Base-by-base conservation (phyloP, 2,797 vertebrate genomes). In the Octomys mimax region DNA sequence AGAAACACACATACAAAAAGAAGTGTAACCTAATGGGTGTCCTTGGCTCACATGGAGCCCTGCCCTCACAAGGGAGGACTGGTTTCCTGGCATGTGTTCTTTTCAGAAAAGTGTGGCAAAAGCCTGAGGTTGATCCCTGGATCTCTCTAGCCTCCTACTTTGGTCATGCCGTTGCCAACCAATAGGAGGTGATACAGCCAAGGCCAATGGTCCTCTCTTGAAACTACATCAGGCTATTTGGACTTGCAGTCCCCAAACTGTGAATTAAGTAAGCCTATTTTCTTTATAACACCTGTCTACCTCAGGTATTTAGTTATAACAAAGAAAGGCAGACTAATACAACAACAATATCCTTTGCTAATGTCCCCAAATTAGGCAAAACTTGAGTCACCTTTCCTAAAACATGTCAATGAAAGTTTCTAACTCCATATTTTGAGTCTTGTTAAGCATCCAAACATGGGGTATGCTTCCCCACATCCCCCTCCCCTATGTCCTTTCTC, bases 281-380 rank as follows among this genome's bases (percentile, higher is more conserved):
- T 90, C 42, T 85, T 90, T 31, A n/a, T 68, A 84, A 77, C 46
- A 49, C 57, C 75, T 31, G 7, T 10, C 36, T 59, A 5, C 36
- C 42, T 66, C 21, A 11, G 16, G 10, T 24, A 89, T 36, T 77
- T 84, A 31, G n/a, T 83, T 83, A 83, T 12, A 83, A 7, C 77
- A 83, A 46, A 46, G 28, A 89, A 83, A 89, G 81, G 46, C 39
- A 82, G n/a, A 64, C 10, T 52, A 52, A n/a, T 52, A 49, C 18
- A 62, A 14, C 57, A 62, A 52, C 24, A 84, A 46, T 62, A 89
- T 36, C 26, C 13, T 79, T 91, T 71, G 73, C 39, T 91, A 73
- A 95, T 49, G 16, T 31, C 85, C 28, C n/a, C 61, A 95, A 70
- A 75, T 88, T 42, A 92, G 39, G 79, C 39, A 73, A 93, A 5